These are phyloP conservation scores for Coenonympha arcania DNA, from an alignment of 2,888 invertebrate genomes.

Conservation along the genomic window DNA sequence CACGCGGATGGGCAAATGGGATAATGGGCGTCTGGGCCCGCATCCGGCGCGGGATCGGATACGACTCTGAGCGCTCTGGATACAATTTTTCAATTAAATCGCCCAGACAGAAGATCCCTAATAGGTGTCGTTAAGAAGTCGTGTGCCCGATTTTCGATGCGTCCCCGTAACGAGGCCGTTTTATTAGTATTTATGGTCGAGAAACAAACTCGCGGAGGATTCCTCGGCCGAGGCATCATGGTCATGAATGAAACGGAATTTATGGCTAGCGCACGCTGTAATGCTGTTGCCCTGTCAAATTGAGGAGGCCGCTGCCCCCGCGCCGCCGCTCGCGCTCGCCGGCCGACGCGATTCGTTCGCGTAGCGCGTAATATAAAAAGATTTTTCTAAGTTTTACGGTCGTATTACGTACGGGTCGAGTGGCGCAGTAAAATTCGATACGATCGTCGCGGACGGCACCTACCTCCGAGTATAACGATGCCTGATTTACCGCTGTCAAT, in stretches of 20 bases:
- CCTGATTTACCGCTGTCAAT: conserved; percentile 68
- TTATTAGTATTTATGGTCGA: conserved; percentile 72
- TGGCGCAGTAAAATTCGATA: conserved; percentile 64
- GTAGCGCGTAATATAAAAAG: conserved; percentile 49
- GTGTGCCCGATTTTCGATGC: conserved; percentile 73
- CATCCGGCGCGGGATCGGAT: conserved; percentile 72
- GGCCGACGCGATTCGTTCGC: conserved; percentile 45
- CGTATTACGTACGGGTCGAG: conserved; percentile 52
- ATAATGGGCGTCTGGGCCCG: conserved; percentile 74
- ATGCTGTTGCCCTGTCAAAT: conserved; percentile 46
- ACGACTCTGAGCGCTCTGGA: conserved; percentile 70
- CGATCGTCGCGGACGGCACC: conserved; percentile 49
- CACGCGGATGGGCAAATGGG: conserved; percentile 73
- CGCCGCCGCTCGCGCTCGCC: conserved; percentile 22
- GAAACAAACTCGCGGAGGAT: conserved; percentile 58
- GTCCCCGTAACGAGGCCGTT: conserved; percentile 69
- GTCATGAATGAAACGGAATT: conserved; percentile 68
- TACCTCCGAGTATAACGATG: conserved; percentile 53
- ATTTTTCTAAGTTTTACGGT: conserved; percentile 69
- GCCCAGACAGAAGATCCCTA: conserved; percentile 73
- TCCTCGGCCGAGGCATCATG: conserved; percentile 43
- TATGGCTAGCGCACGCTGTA: conserved; percentile 61
- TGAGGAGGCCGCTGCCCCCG: conserved; percentile 36
- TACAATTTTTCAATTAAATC: conserved; percentile 75
- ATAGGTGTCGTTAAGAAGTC: conserved; percentile 74